These are phyloP conservation scores for Oxyscelio sp. DNA, from an alignment of 2,888 invertebrate genomes.

Conservation along the genomic window DNA sequence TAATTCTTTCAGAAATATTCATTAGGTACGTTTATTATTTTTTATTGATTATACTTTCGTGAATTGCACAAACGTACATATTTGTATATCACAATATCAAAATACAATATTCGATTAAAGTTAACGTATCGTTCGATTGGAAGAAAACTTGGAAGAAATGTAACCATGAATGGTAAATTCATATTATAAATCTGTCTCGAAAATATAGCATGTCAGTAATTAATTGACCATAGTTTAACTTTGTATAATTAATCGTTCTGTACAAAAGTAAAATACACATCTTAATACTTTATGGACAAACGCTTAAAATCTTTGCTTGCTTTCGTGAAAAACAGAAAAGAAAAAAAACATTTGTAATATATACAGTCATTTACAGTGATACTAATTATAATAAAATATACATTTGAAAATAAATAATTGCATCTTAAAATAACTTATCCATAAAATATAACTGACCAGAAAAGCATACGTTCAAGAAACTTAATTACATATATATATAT, in stretches of 20 bases:
- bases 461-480: constrained; percentile 14
- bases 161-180: background rate
- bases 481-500: too few species aligned
- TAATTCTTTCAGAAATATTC: too few species aligned
- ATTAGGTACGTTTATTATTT: too few species aligned
- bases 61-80: background rate
- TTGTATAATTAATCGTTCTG: background rate
- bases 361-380: constrained; percentile 32
- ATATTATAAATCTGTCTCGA: too few species aligned
- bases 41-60: background rate
- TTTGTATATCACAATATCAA: constrained; percentile 28
- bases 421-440: constrained; percentile 33
- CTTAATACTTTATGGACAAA: constrained; percentile 11
- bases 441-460: constrained; percentile 16
- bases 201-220: background rate
- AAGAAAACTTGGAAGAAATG: background rate
- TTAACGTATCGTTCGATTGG: background rate
- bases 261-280: constrained; percentile 8
- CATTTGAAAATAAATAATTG: constrained; percentile 48
- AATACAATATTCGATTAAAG: constrained; percentile 22
- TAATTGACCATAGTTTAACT: constrained; percentile 8
- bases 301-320: constrained; percentile 6
- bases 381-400: constrained; percentile 13
- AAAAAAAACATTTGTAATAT: constrained; percentile 26
- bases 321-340: too few species aligned